phyloP scores from a whole-genome alignment of 2,888 invertebrate species.

The Agonum fuliginosum region DNA sequence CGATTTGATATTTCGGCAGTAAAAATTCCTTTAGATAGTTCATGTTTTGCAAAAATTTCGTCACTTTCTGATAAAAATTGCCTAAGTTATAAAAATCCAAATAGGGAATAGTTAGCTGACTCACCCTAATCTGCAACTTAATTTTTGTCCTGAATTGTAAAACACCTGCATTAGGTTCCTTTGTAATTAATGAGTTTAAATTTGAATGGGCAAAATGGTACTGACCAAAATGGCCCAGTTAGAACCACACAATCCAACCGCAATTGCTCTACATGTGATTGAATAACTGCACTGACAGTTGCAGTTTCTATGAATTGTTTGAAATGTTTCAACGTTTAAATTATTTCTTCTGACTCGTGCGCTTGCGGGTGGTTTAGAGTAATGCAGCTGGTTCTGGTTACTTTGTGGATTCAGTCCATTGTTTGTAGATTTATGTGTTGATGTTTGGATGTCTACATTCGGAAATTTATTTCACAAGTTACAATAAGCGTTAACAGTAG shows the following conservation, averaged over 20 bases:
- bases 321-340: background rate
- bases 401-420: slow-evolving; percentile 35
- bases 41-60: no score
- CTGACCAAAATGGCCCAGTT: background rate
- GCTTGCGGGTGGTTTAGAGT: slow-evolving; percentile 33
- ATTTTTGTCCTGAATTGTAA: no score
- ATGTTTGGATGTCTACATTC: slow-evolving; percentile 34
- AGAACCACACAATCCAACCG: slow-evolving; percentile 31
- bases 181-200: no score
- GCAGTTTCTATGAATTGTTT: slow-evolving; percentile 1
- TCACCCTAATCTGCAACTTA: no score
- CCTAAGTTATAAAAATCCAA: no score
- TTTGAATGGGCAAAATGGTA: background rate
- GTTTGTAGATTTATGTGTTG: slow-evolving; percentile 45
- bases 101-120: no score
- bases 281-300: background rate
- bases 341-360: background rate
- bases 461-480: slow-evolving; percentile 23
- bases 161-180: no score
- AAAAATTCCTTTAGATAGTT: no score
- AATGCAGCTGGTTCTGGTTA: slow-evolving; percentile 41
- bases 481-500: slow-evolving; percentile 23
- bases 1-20: no score
- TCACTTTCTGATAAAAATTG: no score
- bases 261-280: slow-evolving; percentile 32